These are phyloP conservation scores for Apamea monoglypha DNA, from an alignment of 2,888 invertebrate genomes.

Conservation along the genomic window DNA sequence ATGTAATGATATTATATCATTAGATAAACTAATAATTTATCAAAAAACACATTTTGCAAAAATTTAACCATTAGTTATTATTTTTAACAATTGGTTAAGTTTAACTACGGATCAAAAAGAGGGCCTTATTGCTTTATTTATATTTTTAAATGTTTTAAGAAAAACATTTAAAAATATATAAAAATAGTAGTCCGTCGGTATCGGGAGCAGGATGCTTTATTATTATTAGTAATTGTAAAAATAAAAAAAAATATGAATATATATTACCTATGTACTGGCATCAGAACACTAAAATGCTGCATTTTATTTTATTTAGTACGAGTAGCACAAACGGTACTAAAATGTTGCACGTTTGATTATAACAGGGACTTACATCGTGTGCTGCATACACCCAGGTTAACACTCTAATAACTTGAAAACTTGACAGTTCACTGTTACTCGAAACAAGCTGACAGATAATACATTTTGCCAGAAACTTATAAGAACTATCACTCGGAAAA, in stretches of 20 bases:
- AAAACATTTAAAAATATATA: too few relatives aligned
- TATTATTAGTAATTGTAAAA: background rate
- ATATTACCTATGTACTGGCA: background rate
- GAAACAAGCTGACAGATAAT: background rate
- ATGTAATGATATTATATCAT: too few relatives aligned
- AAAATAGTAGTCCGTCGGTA: too few relatives aligned
- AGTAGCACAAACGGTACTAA: slow-evolving; percentile 44
- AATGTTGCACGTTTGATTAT: slow-evolving; percentile 41
- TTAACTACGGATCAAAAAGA: too few relatives aligned
- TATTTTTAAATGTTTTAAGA: too few relatives aligned
- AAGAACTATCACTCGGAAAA: background rate
- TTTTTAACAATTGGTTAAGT: too few relatives aligned
- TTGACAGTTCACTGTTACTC: background rate
- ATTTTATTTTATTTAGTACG: slow-evolving; percentile 8
- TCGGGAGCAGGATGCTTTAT: too few relatives aligned
- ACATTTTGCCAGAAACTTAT: background rate
- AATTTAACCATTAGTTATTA: too few relatives aligned
- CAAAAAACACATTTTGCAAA: too few relatives aligned
- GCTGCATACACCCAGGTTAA: slow-evolving; percentile 28
- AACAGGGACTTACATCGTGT: slow-evolving; percentile 38
- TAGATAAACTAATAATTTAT: too few relatives aligned
- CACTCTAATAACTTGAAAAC: background rate
- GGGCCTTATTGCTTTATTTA: too few relatives aligned
- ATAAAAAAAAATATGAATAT: background rate
- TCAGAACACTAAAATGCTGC: slow-evolving; percentile 20